These are phyloP conservation scores for Linnaemya vulpina DNA, from an alignment of 2,888 invertebrate species.

Conservation along the genomic window DNA sequence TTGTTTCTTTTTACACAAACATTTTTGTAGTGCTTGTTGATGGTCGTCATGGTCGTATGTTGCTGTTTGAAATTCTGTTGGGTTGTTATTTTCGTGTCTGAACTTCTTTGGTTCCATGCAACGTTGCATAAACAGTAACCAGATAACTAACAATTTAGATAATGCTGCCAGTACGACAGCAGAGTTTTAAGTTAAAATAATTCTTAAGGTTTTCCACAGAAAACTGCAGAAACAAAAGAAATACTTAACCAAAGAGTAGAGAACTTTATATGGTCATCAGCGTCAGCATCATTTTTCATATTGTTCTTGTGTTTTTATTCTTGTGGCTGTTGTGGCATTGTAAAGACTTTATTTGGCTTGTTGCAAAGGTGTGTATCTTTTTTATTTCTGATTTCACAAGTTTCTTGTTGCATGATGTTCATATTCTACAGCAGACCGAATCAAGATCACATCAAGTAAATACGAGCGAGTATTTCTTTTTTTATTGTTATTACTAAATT, in stretches of 20 bases:
- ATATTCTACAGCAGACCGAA: not conserved
- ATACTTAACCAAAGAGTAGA: conserved; percentile 48
- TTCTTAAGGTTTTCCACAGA: conserved; percentile 49
- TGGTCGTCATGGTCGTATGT: conserved; percentile 43
- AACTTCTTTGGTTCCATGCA: conserved; percentile 7
- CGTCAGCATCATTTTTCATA: conserved; percentile 56
- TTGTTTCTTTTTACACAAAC: conserved; percentile 46
- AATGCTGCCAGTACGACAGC: conserved; percentile 14
- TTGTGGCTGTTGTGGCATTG: conserved; percentile 55
- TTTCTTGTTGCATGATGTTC: conserved; percentile 16
- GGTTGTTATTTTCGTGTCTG: not conserved
- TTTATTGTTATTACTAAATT: conserved; percentile 44
- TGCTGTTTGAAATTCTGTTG: conserved; percentile 56
- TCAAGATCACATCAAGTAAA: conserved; percentile 38
- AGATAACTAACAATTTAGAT: conserved; percentile 22
- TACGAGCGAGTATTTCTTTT: conserved; percentile 2
- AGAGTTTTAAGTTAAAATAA: conserved; percentile 17
- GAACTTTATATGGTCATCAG: conserved; percentile 68
- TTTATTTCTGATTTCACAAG: not conserved
- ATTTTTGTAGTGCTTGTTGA: conserved; percentile 34
- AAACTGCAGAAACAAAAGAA: conserved; percentile 29
- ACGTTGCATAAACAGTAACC: conserved; percentile 19
- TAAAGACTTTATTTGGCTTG: conserved; percentile 67
- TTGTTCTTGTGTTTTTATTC: conserved; percentile 33
- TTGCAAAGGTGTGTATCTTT: conserved; percentile 22